phyloP scores from a whole-genome alignment of 2,888 invertebrate species.

The Ennomos fuscantarius region DNA sequence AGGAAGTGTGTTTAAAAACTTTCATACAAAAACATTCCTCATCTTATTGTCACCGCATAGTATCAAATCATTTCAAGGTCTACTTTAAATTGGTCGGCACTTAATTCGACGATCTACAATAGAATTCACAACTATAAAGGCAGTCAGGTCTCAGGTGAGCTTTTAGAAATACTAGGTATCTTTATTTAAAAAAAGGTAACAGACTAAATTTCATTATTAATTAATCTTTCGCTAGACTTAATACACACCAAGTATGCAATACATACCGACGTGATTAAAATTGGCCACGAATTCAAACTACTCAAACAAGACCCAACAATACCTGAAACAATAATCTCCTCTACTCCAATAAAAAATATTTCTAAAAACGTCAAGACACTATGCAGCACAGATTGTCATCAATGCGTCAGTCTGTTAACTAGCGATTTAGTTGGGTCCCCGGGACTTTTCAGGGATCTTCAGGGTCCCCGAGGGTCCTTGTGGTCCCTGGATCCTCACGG shows the following conservation, averaged over 20 bases:
- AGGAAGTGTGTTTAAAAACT: conserved; percentile 34
- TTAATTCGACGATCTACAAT: conserved; percentile 23
- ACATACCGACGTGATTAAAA: no score
- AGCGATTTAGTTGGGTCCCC: conserved; percentile 27
- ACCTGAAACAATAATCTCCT: conserved; percentile 17
- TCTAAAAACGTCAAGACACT: conserved; percentile 34
- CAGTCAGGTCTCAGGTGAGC: conserved; percentile 8
- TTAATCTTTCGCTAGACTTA: no score
- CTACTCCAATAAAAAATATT: conserved; percentile 24
- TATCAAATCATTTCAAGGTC: conserved; percentile 37
- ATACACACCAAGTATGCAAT: no score
- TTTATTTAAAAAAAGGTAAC: background rate
- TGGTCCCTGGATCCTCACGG: background rate
- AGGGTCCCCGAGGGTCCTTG: no score
- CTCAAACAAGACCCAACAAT: conserved; percentile 8
- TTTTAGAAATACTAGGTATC: background rate
- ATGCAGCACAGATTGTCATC: conserved; percentile 31
- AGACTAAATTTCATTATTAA: no score
- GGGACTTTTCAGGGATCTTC: background rate
- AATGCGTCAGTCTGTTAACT: conserved; percentile 38
- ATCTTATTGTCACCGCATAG: conserved; percentile 51
- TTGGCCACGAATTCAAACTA: background rate
- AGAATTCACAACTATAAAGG: conserved; percentile 7
- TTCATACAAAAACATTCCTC: conserved; percentile 37
- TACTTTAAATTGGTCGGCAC: conserved; percentile 49